Evolutionary conservation across 64 coral and sea anemone genomes (phyloP).

Genomic region (Porites australiensis): DNA sequence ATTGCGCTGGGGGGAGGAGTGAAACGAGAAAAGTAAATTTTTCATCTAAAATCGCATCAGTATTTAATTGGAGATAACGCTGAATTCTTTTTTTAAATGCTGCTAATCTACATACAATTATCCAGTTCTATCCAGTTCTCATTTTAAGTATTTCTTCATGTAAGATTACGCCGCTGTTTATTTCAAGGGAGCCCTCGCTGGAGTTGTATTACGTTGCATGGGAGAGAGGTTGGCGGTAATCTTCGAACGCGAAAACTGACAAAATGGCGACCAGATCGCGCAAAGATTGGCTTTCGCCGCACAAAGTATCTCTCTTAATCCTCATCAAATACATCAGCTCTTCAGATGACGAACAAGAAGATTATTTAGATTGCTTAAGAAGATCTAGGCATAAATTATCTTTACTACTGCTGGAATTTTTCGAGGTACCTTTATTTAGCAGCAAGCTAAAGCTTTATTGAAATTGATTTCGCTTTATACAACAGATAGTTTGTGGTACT

Average conservation of each 20-base stretch:
- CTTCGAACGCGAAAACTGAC: slow-evolving; percentile 52
- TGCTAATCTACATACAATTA: no score
- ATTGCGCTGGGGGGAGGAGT: neutral
- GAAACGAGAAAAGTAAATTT: neutral
- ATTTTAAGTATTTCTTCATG: no score
- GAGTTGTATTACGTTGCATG: neutral
- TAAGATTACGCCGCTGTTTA: no score
- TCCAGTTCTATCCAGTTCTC: no score
- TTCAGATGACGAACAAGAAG: slow-evolving; percentile 28
- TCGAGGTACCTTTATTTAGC: slow-evolving; percentile 57
- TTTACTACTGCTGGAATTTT: slow-evolving; percentile 80
- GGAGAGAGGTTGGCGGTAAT: slow-evolving; percentile 45
- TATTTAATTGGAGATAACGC: no score
- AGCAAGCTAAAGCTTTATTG: no score
- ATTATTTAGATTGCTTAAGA: slow-evolving; percentile 55
- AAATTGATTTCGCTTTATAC: no score
- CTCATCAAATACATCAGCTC: slow-evolving; percentile 80
- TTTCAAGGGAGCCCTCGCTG: neutral
- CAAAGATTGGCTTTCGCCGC: slow-evolving; percentile 85
- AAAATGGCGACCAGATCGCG: slow-evolving; percentile 79
- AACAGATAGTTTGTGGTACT: no score
- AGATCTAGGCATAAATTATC: slow-evolving; percentile 75
- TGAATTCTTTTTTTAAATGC: no score
- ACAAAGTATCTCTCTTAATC: slow-evolving; percentile 83
- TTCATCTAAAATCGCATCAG: no score